Conservation (phyloP, 1,140 invertebrate genomes). For the Drosophila azteca region DNA sequence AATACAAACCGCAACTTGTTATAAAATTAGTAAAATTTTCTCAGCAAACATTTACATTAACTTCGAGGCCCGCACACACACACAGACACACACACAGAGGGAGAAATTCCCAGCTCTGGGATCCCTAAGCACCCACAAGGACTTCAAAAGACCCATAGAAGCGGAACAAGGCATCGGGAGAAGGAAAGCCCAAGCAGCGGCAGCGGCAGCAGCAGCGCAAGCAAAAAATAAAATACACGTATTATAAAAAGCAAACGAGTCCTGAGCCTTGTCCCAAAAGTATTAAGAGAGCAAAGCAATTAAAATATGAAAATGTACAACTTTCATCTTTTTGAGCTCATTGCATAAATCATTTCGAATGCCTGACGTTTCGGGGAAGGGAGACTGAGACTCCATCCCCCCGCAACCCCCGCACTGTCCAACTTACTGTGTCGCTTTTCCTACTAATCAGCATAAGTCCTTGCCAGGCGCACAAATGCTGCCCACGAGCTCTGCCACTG, state of each 20-base stretch:
- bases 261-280: conserved; percentile 71
- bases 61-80: conserved; percentile 59
- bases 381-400: background rate
- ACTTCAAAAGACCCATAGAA: conserved; percentile 80
- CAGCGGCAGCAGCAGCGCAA: conserved; percentile 12
- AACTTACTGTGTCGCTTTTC: conserved; percentile 80
- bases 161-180: conserved; percentile 60
- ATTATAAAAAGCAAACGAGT: conserved; percentile 42
- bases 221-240: conserved; percentile 29
- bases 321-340: conserved; percentile 82
- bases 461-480: conserved; percentile 52
- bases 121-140: conserved; percentile 20
- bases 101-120: conserved; percentile 26
- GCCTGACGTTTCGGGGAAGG: conserved; percentile 40
- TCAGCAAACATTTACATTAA: conserved; percentile 82
- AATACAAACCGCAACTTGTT: conserved; percentile 79
- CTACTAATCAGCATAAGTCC: conserved; percentile 80
- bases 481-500: conserved; percentile 15
- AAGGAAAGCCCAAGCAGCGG: conserved; percentile 20
- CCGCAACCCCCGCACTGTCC: conserved; percentile 52
- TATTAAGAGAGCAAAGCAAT: conserved; percentile 82
- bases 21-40: conserved; percentile 82
- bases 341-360: conserved; percentile 81
- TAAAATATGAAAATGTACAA: conserved; percentile 83
- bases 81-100: background rate